Base-by-base conservation (phyloP, 2,113 vertebrate genomes). In the Poeciliopsis prolifica region DNA sequence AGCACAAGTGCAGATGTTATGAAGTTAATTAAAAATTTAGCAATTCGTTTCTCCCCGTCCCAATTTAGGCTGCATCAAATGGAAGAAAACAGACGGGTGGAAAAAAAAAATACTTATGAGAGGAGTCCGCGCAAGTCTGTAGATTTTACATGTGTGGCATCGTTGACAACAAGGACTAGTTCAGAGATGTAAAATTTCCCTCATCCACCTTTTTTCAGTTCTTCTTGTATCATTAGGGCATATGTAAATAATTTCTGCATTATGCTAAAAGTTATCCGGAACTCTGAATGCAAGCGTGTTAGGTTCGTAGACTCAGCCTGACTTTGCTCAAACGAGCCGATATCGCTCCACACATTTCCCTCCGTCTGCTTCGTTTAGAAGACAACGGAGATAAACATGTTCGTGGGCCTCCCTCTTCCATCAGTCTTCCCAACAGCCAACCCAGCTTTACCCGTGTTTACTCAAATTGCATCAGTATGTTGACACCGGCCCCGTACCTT, bases 21-120 rank as follows among this genome's bases (percentile, higher is more conserved):
- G 94, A 94, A 95, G 95, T 94, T 95, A 93, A 95, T 95, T 95
- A 95, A 95, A 95, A 94, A 95, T 95, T 93, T 94, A 95, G 93
- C 93, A 92, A 93, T 95, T 94, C 91, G 87, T 94, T 94, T 95
- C 91, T 94, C 91, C 51, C 89, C 78, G 88, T 91, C 92, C 93
- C 90, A 94, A 95, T 95, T 95, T 95, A 93, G 93, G 92, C 90
- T 91, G 91, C 92, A 94, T 95, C 94, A 95, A 94, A 94, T 91
- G 65, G 88, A 91, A 87, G 91, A 93, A 94, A 94, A 90, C 91
- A 91, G 91, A 93, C 89, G 65, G 65, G 63, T 22, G 84, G 88
- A 76, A 83, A 89, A 75, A 76, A 83, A 92, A 93, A 42, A 42
- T 73, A 91, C 89, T 91, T 94, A 37, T 85, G 87, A 87, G 86